Conservation (phyloP, 1,140 invertebrate genomes). For the Neodiprion virginianus region DNA sequence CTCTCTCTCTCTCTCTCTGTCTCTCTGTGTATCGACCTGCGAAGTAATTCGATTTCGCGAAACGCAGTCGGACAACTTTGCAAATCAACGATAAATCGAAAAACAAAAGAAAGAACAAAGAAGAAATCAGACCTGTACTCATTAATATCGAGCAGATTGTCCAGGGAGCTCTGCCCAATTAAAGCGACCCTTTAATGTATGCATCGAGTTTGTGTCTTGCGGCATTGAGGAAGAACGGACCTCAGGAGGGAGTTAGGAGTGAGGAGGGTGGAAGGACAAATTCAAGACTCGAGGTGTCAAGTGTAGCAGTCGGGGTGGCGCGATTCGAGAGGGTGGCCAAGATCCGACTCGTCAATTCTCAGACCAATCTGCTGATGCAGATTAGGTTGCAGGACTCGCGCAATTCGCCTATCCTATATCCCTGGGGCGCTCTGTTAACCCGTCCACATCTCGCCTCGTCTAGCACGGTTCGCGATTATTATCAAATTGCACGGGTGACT, state of each 20-base stretch:
- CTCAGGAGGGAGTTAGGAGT: slow-evolving; percentile 6
- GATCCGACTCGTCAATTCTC: slow-evolving; percentile 53
- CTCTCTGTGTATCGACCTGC: not conserved
- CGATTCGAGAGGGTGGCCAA: not conserved
- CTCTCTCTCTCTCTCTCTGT: slow-evolving; percentile 11
- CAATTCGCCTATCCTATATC: not conserved
- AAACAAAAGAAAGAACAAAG: not conserved
- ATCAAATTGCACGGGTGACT: not conserved
- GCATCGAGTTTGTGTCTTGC: slow-evolving; percentile 54
- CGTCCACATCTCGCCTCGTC: not conserved
- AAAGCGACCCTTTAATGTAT: slow-evolving; percentile 54
- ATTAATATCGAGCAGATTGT: slow-evolving; percentile 16
- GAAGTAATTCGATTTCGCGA: not conserved
- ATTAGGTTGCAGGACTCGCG: slow-evolving; percentile 40
- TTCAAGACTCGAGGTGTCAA: slow-evolving; percentile 15
- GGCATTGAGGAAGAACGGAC: slow-evolving; percentile 19
- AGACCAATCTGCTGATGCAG: slow-evolving; percentile 60
- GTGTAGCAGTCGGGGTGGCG: slow-evolving; percentile 10
- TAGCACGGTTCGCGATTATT: not conserved
- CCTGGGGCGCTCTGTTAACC: not conserved
- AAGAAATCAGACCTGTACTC: not conserved
- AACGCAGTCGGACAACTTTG: not conserved
- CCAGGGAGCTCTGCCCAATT: slow-evolving; percentile 47
- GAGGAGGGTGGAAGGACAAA: slow-evolving; percentile 23
- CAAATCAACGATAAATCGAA: not conserved